A percentile compares a stretch with the other conserved stretches of the same genome.
Conservation (phyloP, 2,888 invertebrate species). For the Cheiracanthium punctorium region DNA sequence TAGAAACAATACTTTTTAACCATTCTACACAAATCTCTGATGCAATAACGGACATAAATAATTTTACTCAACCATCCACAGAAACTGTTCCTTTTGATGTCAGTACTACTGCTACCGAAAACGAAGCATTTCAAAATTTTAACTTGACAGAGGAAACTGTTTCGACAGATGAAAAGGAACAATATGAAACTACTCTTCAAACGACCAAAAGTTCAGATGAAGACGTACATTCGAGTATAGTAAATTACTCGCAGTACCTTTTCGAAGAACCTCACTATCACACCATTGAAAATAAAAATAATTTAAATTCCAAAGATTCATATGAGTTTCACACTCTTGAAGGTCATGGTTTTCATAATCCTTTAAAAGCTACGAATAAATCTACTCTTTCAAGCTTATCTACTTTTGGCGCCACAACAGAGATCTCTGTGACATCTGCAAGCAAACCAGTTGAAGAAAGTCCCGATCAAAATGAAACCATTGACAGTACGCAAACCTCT, state of each 20-base stretch:
- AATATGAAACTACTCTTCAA: not conserved
- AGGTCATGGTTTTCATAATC: slow-evolving; percentile 46
- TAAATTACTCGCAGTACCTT: not conserved
- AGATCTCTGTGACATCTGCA: too few species aligned
- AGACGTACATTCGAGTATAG: not conserved
- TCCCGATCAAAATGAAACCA: too few species aligned
- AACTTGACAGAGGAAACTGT: not conserved
- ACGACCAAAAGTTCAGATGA: not conserved
- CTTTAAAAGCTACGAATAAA: not conserved
- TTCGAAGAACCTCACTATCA: not conserved
- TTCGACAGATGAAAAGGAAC: not conserved
- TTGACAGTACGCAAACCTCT: too few species aligned
- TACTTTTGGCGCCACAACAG: not conserved
- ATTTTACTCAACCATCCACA: not conserved
- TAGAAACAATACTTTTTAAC: too few species aligned
- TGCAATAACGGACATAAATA: not conserved
- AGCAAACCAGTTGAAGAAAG: too few species aligned
- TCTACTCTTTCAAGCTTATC: too few species aligned
- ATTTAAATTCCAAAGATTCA: not conserved
- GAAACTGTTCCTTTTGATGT: not conserved
- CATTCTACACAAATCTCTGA: too few species aligned
- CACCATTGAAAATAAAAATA: not conserved
- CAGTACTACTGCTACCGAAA: not conserved
- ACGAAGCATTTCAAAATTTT: too few species aligned
- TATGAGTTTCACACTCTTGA: slow-evolving; percentile 14